Evolutionary conservation across 2,888 invertebrate species (phyloP).

Genomic region (Pollenia labialis): DNA sequence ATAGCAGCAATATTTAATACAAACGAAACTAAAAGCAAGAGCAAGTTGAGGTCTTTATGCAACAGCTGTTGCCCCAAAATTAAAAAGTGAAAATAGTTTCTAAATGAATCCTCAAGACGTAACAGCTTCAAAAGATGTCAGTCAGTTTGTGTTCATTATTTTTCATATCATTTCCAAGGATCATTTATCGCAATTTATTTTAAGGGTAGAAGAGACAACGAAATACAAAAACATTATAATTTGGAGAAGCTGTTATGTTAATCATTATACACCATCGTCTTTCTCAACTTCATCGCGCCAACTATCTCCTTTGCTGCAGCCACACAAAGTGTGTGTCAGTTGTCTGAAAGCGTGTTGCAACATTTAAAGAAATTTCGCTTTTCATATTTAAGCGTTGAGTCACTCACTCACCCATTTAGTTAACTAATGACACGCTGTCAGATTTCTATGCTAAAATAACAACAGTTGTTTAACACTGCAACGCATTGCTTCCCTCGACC

Average conservation of each 20-base stretch:
- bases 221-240: constrained; percentile 8
- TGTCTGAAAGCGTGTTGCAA: constrained; percentile 44
- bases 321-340: constrained; percentile 61
- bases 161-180: constrained; percentile 56
- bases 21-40: constrained; percentile 36
- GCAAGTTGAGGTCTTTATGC: constrained; percentile 27
- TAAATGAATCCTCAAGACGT: constrained; percentile 35
- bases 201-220: background rate
- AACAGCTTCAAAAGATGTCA: constrained; percentile 29
- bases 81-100: constrained; percentile 68
- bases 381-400: constrained; percentile 45
- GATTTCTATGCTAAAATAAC: constrained; percentile 64
- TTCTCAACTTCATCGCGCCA: background rate
- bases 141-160: background rate
- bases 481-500: background rate
- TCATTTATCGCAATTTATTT: constrained; percentile 68
- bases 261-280: constrained; percentile 14
- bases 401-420: constrained; percentile 41
- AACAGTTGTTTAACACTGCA: constrained; percentile 60
- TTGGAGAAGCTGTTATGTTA: constrained; percentile 25
- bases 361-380: constrained; percentile 23
- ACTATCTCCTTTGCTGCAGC: constrained; percentile 3
- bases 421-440: constrained; percentile 60
- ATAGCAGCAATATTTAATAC: background rate
- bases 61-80: constrained; percentile 52